Percentiles rank a stretch among this genome's conserved stretches.
These are phyloP conservation scores for Aethes cnicana DNA, from an alignment of 2,888 invertebrate genomes.

Conservation along the genomic window DNA sequence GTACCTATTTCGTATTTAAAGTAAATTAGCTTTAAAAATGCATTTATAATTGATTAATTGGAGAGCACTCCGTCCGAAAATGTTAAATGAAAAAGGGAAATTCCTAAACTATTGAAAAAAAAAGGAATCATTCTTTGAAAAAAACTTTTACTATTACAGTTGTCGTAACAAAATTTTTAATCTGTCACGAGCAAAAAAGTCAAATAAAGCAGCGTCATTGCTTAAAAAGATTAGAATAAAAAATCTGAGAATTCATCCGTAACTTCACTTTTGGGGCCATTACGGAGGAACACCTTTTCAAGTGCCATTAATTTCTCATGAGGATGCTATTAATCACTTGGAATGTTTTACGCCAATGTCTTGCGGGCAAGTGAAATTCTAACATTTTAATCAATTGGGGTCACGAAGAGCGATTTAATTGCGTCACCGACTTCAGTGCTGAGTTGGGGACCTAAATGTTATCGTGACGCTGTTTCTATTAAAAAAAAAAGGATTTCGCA, in stretches of 20 bases:
- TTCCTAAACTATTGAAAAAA: too few relatives aligned
- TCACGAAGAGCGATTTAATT: slow-evolving; percentile 32
- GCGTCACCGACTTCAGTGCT: slow-evolving; percentile 18
- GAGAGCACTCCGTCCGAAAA: too few relatives aligned
- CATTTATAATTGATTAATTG: too few relatives aligned
- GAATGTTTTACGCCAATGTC: slow-evolving; percentile 24
- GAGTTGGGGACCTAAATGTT: background rate
- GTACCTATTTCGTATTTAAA: too few relatives aligned
- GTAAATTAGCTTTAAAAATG: too few relatives aligned
- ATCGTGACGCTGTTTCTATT: background rate
- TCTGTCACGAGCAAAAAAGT: too few relatives aligned
- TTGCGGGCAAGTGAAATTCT: slow-evolving; percentile 33
- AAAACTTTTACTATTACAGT: too few relatives aligned
- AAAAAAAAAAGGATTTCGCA: background rate
- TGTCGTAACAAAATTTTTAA: too few relatives aligned
- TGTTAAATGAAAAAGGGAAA: too few relatives aligned
- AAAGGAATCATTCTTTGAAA: too few relatives aligned
- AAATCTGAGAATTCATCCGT: background rate
- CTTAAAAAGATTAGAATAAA: background rate
- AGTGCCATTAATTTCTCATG: slow-evolving; percentile 26
- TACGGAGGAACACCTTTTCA: slow-evolving; percentile 3
- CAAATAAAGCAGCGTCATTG: background rate
- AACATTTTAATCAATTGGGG: slow-evolving; percentile 34
- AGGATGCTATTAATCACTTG: slow-evolving; percentile 27
- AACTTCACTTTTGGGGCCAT: background rate